Evolutionary conservation across 2,797 vertebrate genomes (phyloP).

Genomic region (Enteromius trimaculatus): DNA sequence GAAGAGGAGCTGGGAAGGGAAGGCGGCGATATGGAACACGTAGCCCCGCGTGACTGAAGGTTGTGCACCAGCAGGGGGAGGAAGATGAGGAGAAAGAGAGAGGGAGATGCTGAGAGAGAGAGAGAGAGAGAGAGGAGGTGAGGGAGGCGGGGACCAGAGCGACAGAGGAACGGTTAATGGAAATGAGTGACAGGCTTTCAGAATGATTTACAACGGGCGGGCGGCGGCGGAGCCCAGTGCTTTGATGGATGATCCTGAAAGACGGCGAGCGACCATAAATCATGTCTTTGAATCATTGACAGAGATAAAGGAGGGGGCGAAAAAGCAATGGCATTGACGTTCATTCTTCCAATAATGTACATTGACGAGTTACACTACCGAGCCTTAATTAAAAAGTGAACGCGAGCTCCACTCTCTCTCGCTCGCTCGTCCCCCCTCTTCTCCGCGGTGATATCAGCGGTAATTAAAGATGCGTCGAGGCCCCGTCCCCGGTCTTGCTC

Average conservation of each 20-base stretch:
- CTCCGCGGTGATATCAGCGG: conserved; percentile 77
- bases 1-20: conserved; percentile 79
- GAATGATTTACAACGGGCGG: conserved; percentile 99
- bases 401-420: conserved; percentile 67
- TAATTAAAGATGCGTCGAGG: conserved; percentile 81
- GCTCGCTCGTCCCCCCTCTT: conserved; percentile 59
- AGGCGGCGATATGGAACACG: conserved; percentile 79
- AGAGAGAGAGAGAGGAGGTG: conserved; percentile 62
- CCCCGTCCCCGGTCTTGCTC: conserved; percentile 70
- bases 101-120: background rate
- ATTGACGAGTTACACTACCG: conserved; percentile 99
- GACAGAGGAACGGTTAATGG: conserved; percentile 92
- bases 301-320: conserved; percentile 99
- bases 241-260: conserved; percentile 99
- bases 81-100: conserved; percentile 57
- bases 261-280: conserved; percentile 99
- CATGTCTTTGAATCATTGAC: conserved; percentile 99
- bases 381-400: conserved; percentile 99
- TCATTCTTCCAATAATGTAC: conserved; percentile 99
- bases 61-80: conserved; percentile 69
- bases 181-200: conserved; percentile 99
- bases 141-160: conserved; percentile 78
- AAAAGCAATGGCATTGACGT: conserved; percentile 98
- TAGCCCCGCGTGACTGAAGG: conserved; percentile 76
- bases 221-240: conserved; percentile 92